Evolutionary conservation across 2,113 vertebrate species (phyloP).

Genomic region (Pterocles gutturalis): DNA sequence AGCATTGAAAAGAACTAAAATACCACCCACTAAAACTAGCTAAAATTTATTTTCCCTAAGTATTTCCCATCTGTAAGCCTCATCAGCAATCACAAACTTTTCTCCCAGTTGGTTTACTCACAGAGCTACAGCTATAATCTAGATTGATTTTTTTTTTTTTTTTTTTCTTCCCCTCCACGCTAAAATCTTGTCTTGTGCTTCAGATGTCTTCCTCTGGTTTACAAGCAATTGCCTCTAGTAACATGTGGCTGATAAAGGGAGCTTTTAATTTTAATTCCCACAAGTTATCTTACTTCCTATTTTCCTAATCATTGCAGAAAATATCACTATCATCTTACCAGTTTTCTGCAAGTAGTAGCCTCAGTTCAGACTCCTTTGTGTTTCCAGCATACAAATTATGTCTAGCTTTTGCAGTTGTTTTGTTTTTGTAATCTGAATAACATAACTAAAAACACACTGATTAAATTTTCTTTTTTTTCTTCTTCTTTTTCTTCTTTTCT

Average conservation of each 20-base stretch:
- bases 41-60: not conserved
- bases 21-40: not conserved
- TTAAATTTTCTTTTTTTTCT: no score
- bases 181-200: not conserved
- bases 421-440: not conserved
- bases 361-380: not conserved
- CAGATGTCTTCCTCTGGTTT: not conserved
- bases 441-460: not conserved
- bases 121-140: not conserved
- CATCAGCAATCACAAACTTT: not conserved
- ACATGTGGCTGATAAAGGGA: not conserved
- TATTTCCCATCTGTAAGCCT: not conserved
- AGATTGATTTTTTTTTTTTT: not conserved
- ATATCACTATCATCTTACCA: not conserved
- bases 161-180: rapidly evolving
- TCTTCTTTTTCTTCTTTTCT: no score
- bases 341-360: not conserved
- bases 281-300: not conserved
- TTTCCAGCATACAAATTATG: not conserved
- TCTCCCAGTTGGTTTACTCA: not conserved
- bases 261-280: not conserved
- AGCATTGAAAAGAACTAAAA: not conserved
- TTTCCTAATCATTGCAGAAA: not conserved
- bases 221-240: not conserved
- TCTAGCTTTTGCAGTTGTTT: not conserved